Conservation (phyloP, 2,113 vertebrate genomes). For the Gulo gulo region DNA sequence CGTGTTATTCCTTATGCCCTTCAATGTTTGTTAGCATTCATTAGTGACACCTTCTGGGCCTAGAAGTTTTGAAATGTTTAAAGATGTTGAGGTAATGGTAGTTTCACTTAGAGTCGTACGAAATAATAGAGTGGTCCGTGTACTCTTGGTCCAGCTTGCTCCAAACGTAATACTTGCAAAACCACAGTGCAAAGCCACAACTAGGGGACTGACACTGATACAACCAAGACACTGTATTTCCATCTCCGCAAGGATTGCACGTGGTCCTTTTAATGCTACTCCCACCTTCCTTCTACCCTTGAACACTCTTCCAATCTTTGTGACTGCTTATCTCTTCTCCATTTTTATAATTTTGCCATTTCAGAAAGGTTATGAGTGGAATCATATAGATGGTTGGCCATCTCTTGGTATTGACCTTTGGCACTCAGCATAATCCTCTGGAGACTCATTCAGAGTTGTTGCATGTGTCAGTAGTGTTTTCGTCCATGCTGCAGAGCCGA, state of each 20-base stretch:
- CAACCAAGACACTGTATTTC: neutral
- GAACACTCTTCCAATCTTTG: too few relatives aligned
- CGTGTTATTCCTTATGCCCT: neutral
- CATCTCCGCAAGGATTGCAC: fast-evolving
- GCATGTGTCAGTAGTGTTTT: neutral
- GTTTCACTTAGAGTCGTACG: neutral
- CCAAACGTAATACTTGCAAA: neutral
- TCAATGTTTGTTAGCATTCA: neutral
- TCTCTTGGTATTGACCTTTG: neutral
- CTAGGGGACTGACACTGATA: neutral
- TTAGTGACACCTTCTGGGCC: neutral
- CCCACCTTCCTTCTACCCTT: neutral
- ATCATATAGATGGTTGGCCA: neutral
- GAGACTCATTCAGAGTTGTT: neutral
- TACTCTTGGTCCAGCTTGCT: neutral
- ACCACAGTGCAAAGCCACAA: neutral
- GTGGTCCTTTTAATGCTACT: neutral
- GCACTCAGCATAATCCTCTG: neutral
- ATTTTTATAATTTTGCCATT: neutral
- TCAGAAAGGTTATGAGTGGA: neutral
- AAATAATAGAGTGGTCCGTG: neutral
- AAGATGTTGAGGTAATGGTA: neutral
- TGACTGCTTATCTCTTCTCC: neutral
- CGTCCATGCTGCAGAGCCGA: neutral
- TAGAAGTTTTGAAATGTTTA: neutral